Evolutionary conservation across 2,888 invertebrate species (phyloP).

Genomic region (Digitonthophagus gazella): DNA sequence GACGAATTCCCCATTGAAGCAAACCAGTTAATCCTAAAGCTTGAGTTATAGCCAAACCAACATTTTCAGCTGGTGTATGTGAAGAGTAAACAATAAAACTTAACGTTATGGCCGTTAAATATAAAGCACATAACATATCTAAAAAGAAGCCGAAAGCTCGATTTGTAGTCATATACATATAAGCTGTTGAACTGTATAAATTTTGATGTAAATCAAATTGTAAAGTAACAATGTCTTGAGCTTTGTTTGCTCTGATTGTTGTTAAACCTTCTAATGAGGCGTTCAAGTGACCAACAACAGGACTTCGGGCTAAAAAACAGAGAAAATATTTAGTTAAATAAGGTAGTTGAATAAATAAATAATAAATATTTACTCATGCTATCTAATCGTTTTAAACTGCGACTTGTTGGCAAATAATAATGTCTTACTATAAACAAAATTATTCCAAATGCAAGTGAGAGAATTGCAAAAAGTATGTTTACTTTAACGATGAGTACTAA

Average conservation of each 20-base stretch:
- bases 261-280: slow-evolving; percentile 46
- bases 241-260: slow-evolving; percentile 44
- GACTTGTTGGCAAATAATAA: slow-evolving; percentile 71
- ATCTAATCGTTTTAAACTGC: slow-evolving; percentile 70
- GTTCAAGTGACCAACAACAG: slow-evolving; percentile 47
- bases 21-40: slow-evolving; percentile 69
- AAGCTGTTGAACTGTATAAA: slow-evolving; percentile 43
- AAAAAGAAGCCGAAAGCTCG: slow-evolving; percentile 44
- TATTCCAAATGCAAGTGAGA: slow-evolving; percentile 61
- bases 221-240: slow-evolving; percentile 40
- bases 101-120: slow-evolving; percentile 37
- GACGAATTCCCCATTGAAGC: slow-evolving; percentile 67
- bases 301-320: slow-evolving; percentile 44
- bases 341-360: slow-evolving; percentile 1
- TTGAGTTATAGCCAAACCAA: slow-evolving; percentile 78
- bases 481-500: slow-evolving; percentile 67
- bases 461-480: slow-evolving; percentile 66
- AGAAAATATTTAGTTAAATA: slow-evolving; percentile 19
- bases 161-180: slow-evolving; percentile 40
- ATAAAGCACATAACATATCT: slow-evolving; percentile 41
- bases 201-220: slow-evolving; percentile 48
- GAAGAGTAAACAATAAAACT: slow-evolving; percentile 29
- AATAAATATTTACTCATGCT: slow-evolving; percentile 46
- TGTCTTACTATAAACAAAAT: slow-evolving; percentile 63
- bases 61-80: slow-evolving; percentile 66